A percentile compares a stretch with the other conserved stretches of the same genome.
Evolutionary conservation across 2,888 invertebrate genomes (phyloP).

Genomic region (Electrophaes corylata): DNA sequence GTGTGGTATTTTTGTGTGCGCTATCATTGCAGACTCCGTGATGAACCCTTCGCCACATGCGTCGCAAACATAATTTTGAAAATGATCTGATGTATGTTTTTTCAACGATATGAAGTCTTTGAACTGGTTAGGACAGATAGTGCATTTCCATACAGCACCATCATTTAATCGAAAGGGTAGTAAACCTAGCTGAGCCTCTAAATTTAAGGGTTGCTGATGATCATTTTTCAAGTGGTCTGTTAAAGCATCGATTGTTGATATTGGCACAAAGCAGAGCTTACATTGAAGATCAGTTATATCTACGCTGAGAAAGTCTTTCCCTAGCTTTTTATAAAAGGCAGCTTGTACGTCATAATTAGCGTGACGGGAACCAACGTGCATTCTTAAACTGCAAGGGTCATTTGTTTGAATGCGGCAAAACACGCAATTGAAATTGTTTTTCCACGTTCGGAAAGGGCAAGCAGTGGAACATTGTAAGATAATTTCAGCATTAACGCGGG

Average conservation of each 20-base stretch:
- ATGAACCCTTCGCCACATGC: slow-evolving; percentile 79
- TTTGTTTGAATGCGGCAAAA: slow-evolving; percentile 74
- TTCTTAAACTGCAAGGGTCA: slow-evolving; percentile 66
- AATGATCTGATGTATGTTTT: slow-evolving; percentile 74
- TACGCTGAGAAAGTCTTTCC: slow-evolving; percentile 74
- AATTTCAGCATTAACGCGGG: slow-evolving; percentile 73
- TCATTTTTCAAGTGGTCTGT: slow-evolving; percentile 70
- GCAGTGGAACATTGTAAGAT: slow-evolving; percentile 75
- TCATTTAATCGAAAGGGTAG: slow-evolving; percentile 72
- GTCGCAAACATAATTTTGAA: slow-evolving; percentile 78
- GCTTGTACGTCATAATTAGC: slow-evolving; percentile 70
- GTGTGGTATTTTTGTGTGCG: slow-evolving; percentile 75
- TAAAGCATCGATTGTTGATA: slow-evolving; percentile 64
- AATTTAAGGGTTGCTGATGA: slow-evolving; percentile 70
- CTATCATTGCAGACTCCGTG: slow-evolving; percentile 75
- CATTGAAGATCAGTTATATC: slow-evolving; percentile 77
- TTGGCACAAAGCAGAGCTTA: slow-evolving; percentile 68
- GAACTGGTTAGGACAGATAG: slow-evolving; percentile 73
- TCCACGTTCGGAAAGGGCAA: slow-evolving; percentile 76
- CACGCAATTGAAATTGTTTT: slow-evolving; percentile 74
- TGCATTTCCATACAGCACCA: slow-evolving; percentile 74
- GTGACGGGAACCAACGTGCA: slow-evolving; percentile 66
- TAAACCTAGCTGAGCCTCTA: slow-evolving; percentile 71
- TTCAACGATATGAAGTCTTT: slow-evolving; percentile 74
- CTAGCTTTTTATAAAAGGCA: slow-evolving; percentile 76